A percentile compares a stretch with the other conserved stretches of the same genome.
Evolutionary conservation across 2,113 vertebrate species (phyloP).

Genomic region (Ondatra zibethicus): DNA sequence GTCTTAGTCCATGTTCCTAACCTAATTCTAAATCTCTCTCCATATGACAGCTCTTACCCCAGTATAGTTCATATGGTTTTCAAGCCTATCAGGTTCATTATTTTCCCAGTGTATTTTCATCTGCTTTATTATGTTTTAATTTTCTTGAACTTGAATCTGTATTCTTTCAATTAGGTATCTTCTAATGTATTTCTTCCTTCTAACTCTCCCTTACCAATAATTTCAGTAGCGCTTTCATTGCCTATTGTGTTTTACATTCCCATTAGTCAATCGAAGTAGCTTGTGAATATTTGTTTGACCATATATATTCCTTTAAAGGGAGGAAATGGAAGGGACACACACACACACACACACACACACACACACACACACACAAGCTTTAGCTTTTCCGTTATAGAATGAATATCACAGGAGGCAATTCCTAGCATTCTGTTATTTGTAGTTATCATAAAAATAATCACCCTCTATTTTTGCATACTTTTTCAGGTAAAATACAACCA

Average conservation of each 20-base stretch:
- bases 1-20: too few relatives aligned
- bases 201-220: not conserved
- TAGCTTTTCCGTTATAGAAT: not conserved
- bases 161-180: not conserved
- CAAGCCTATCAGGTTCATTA: not conserved
- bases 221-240: not conserved
- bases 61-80: not conserved
- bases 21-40: too few relatives aligned
- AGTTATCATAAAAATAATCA: conserved; percentile 18
- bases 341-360: too few relatives aligned
- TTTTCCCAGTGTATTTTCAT: not conserved
- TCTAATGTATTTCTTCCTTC: not conserved
- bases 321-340: too few relatives aligned
- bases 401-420: not conserved
- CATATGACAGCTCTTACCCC: too few relatives aligned
- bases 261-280: not conserved
- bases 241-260: not conserved
- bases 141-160: not conserved
- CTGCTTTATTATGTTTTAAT: not conserved
- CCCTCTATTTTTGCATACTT: not conserved
- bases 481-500: not conserved
- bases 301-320: too few relatives aligned
- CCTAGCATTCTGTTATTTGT: not conserved
- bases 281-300: not conserved
- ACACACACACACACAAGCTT: too few relatives aligned